Conservation (phyloP, 1,140 invertebrate species). For the Heliconius hewitsoni region DNA sequence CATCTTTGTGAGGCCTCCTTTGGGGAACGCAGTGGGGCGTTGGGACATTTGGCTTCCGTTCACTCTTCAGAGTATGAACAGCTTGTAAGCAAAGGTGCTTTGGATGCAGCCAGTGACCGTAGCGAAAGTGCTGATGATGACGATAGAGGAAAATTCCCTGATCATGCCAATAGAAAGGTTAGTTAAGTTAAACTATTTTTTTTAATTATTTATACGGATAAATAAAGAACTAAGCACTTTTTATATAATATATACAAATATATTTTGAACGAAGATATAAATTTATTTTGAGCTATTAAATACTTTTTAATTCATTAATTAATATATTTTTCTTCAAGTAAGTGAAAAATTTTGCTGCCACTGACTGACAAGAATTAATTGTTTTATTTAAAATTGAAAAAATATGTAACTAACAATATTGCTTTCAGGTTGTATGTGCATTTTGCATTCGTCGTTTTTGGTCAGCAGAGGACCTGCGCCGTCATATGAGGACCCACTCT, state of each 20-base stretch:
- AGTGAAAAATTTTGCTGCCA: too few species aligned
- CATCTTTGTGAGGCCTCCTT: constrained; percentile 95
- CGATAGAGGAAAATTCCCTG: constrained; percentile 88
- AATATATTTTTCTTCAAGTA: too few species aligned
- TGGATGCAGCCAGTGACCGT: constrained; percentile 84
- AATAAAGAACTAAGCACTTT: too few species aligned
- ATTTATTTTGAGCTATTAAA: background rate
- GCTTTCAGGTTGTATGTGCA: constrained; percentile 89
- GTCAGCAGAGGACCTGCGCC: constrained; percentile 94
- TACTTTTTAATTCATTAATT: background rate
- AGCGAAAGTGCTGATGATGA: constrained; percentile 82
- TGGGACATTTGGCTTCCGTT: constrained; percentile 89
- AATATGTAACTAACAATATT: background rate
- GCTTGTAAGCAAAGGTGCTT: constrained; percentile 89
- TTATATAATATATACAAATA: too few species aligned
- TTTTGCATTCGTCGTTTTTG: constrained; percentile 96
- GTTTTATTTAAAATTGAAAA: background rate
- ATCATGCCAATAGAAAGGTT: constrained; percentile 93
- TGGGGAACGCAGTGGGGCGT: constrained; percentile 87
- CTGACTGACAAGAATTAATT: too few species aligned
- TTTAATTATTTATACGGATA: too few species aligned
- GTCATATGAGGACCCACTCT: constrained; percentile 95
- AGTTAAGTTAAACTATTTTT: constrained; percentile 35
- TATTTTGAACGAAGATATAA: too few species aligned
- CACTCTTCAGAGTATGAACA: constrained; percentile 89